Base-by-base conservation (phyloP, 1,140 invertebrate genomes). In the Polypedilum pembai region DNA sequence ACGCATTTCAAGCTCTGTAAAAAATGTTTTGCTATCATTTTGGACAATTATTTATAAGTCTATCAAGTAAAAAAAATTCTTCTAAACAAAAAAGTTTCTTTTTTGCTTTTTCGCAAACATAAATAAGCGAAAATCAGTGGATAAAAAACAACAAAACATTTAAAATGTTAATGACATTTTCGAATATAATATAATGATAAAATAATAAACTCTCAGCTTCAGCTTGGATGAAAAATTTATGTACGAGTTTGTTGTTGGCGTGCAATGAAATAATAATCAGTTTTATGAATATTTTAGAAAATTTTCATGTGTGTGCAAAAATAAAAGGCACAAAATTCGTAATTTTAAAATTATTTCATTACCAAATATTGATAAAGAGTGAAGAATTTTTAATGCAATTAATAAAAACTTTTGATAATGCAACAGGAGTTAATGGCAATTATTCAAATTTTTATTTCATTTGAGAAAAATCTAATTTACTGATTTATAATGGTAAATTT, bases 1-100 rank as follows among this genome's bases (percentile, higher is more conserved):
- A 33, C 24, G 24, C 24, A 33, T 33, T 33, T 33, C 24, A 33
- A 33, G 24, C 5, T 33, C 24, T 33, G 5, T 33, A 33, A 33
- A 5, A 33, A 33, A 33, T 33, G 24, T 5, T 33, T 33, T 33
- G 24, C 24, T 33, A 33, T 33, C 24, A 33, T 5, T 33, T 33
- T 33, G 24, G 24, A 56, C 45, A 56, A 56, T 56, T 56, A 56
- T 56, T 56, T 56, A 56, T 56, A 56, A 56, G n/a, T 56, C 45
- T 56, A 56, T n/a, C 45, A 56, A 12, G n/a, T n/a, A 56, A 12
- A 56, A 56, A 56, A 15, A 56, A 56, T 56, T n/a, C 4, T 15
- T 56, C 45, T n/a, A n/a, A n/a, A n/a, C n/a, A n/a, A n/a, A 56
- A 12, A n/a, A 15, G 8, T 56, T 56, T 56, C 15, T n/a, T 56